Evolutionary conservation across 2,113 vertebrate species (phyloP).

Genomic region (Macroglossus sobrinus): DNA sequence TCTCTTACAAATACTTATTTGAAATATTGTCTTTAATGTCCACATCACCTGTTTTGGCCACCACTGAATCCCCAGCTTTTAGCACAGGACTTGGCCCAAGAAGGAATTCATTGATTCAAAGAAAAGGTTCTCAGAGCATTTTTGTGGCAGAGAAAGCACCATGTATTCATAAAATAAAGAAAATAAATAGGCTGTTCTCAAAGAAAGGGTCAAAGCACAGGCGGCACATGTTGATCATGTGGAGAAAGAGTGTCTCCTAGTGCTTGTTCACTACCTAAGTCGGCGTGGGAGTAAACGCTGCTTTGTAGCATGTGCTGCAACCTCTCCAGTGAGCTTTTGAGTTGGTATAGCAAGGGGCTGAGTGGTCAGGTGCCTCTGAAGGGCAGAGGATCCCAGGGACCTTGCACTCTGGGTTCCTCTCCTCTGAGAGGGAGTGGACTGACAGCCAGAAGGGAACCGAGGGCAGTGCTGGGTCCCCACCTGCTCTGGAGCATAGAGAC

Average conservation of each 20-base stretch:
- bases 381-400: neutral
- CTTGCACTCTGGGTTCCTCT: neutral
- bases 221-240: too few species aligned
- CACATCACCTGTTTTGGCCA: neutral
- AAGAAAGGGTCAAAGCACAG: neutral
- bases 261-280: fast-evolving
- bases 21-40: neutral
- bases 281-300: fast-evolving
- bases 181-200: neutral
- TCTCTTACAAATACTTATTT: neutral
- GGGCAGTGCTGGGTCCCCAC: neutral
- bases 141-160: neutral
- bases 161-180: neutral
- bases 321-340: neutral
- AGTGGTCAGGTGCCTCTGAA: neutral
- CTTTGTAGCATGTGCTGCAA: neutral
- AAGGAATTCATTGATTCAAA: neutral
- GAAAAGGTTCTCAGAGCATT: neutral
- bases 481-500: neutral
- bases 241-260: neutral
- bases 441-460: too few species aligned
- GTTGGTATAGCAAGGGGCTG: neutral
- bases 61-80: neutral
- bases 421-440: neutral
- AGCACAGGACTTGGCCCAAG: neutral